These are phyloP conservation scores for Mylabris sibirica DNA, from an alignment of 2,888 invertebrate species.

Conservation along the genomic window DNA sequence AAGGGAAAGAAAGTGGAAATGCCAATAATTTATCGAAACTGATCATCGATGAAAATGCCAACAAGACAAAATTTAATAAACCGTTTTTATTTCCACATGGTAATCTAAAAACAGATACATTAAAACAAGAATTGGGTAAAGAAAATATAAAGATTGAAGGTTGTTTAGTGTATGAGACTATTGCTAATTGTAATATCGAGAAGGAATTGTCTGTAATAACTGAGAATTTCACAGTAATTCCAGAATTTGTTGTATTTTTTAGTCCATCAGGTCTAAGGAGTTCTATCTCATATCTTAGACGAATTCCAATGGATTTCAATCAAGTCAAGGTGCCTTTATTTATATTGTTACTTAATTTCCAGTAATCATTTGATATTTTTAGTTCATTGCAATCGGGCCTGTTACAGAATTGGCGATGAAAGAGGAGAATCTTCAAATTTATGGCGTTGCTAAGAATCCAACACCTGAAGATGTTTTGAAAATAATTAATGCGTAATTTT, in stretches of 20 bases:
- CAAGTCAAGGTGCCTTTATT: constrained; percentile 42
- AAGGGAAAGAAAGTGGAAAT: constrained; percentile 66
- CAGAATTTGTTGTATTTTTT: constrained; percentile 66
- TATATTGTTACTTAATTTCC: constrained; percentile 13
- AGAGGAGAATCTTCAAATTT: constrained; percentile 59
- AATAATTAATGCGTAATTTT: constrained; percentile 43
- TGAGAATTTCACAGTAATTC: constrained; percentile 54
- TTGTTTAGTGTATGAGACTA: constrained; percentile 66
- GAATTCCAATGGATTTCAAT: constrained; percentile 43
- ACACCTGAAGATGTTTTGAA: constrained; percentile 64
- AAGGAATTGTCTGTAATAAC: constrained; percentile 59
- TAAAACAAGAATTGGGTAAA: constrained; percentile 60
- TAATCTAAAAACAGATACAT: constrained; percentile 64
- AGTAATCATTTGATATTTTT: constrained; percentile 33
- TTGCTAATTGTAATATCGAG: constrained; percentile 61
- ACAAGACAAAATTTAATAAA: constrained; percentile 52
- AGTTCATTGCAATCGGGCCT: constrained; percentile 67
- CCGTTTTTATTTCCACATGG: constrained; percentile 67
- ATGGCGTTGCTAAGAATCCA: constrained; percentile 63
- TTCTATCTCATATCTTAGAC: constrained; percentile 60
- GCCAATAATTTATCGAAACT: constrained; percentile 63
- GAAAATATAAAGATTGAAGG: constrained; percentile 61
- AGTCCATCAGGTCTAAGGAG: constrained; percentile 68
- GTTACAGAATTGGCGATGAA: constrained; percentile 65
- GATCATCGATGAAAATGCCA: constrained; percentile 59